Conservation (phyloP, 2,113 vertebrate genomes). For the Serinus canaria region DNA sequence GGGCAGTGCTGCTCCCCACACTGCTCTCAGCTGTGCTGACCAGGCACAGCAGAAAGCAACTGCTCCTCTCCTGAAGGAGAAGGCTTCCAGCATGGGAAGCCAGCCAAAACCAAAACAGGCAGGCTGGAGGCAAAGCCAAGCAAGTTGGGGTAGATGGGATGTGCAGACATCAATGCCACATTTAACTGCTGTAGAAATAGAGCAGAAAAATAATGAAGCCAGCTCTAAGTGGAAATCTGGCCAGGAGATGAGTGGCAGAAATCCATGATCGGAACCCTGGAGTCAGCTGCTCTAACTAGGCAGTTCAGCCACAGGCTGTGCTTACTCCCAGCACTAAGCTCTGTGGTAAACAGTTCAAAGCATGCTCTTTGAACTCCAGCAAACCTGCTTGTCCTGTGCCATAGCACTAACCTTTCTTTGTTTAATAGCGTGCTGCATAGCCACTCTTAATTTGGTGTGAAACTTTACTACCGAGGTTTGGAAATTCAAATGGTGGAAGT, state of each 20-base stretch:
- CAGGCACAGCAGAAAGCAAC: neutral
- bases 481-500: neutral
- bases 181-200: neutral
- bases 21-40: neutral
- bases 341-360: neutral
- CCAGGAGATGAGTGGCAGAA: neutral
- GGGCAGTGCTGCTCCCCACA: fast-evolving
- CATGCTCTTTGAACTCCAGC: neutral
- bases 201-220: neutral
- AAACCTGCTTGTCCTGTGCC: neutral
- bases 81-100: neutral
- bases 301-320: neutral
- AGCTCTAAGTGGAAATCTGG: neutral
- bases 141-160: neutral
- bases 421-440: neutral
- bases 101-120: neutral
- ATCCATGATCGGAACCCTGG: neutral
- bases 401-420: neutral
- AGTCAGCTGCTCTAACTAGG: neutral
- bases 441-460: neutral
- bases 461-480: neutral
- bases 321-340: neutral
- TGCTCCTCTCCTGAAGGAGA: fast-evolving
- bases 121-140: neutral
- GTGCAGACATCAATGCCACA: neutral